Evolutionary conservation across 2,888 invertebrate species (phyloP).

Genomic region (Synergus gifuensis): DNA sequence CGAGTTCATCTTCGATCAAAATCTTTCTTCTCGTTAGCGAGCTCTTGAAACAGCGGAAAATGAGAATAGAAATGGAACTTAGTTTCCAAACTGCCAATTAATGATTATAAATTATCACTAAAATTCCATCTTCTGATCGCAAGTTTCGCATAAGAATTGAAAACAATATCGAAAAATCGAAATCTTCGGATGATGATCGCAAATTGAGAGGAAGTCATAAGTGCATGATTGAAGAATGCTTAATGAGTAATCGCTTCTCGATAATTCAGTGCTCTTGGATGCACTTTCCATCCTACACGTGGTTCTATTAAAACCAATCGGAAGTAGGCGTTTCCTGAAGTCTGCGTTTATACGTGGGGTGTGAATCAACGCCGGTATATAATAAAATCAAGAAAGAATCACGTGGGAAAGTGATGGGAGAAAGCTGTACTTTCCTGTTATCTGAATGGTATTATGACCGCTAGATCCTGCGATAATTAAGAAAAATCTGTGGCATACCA

Average conservation of each 20-base stretch:
- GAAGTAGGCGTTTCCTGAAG: constrained; percentile 34
- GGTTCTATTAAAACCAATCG: constrained; percentile 27
- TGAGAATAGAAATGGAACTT: neutral
- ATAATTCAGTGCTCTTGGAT: constrained; percentile 27
- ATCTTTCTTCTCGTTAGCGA: constrained; percentile 17
- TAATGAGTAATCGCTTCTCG: constrained; percentile 11
- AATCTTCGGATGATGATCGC: neutral
- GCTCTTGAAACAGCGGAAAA: constrained; percentile 8
- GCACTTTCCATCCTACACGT: constrained; percentile 36
- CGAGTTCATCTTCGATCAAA: constrained; percentile 31
- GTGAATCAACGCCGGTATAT: constrained; percentile 30
- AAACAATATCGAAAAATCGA: neutral
- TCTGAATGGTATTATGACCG: constrained; percentile 20
- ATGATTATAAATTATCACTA: neutral
- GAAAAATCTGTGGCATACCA: constrained; percentile 10
- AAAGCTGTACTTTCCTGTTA: constrained; percentile 32
- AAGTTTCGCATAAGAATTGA: neutral
- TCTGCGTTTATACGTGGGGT: constrained; percentile 23
- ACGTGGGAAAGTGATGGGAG: constrained; percentile 28
- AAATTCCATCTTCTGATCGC: constrained; percentile 1
- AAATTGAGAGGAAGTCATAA: neutral
- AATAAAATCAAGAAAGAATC: constrained; percentile 29
- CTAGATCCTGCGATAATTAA: constrained; percentile 14
- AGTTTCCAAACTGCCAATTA: neutral
- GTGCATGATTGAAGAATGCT: neutral